These are phyloP conservation scores for Prolemur simus DNA, from an alignment of 2,113 vertebrate genomes.

Conservation along the genomic window DNA sequence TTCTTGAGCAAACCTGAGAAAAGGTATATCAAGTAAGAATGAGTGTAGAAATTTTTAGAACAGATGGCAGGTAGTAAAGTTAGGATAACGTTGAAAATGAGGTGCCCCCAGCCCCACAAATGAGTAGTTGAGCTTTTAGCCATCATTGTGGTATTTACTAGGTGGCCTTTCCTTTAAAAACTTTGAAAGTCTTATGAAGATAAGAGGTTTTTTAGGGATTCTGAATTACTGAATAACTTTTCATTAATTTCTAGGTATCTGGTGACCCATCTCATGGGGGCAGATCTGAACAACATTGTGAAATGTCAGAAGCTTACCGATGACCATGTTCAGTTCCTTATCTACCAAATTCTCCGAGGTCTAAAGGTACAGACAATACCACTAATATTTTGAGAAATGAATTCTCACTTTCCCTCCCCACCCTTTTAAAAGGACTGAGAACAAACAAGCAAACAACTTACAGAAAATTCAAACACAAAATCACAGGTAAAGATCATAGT, in stretches of 20 bases:
- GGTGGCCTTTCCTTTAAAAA: background rate
- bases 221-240: background rate
- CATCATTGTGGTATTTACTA: background rate
- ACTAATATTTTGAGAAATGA: background rate
- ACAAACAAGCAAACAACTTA: background rate
- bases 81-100: background rate
- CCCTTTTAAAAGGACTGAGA: background rate
- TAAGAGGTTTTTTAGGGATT: background rate
- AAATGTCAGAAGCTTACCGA: conserved; percentile 99
- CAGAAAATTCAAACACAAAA: background rate
- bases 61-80: background rate
- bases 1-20: background rate
- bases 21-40: background rate
- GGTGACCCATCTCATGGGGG: conserved; percentile 99
- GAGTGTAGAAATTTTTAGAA: background rate
- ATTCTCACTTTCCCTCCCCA: background rate
- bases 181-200: background rate
- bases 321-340: conserved; percentile 99
- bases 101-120: background rate
- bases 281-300: conserved; percentile 99
- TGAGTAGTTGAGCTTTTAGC: background rate
- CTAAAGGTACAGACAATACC: conserved; percentile 90
- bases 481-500: background rate
- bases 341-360: conserved; percentile 98
- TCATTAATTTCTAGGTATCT: conserved; percentile 88